Evolutionary conservation across 1,140 invertebrate species (phyloP).

Genomic region (Lamellibrachia luymesi): DNA sequence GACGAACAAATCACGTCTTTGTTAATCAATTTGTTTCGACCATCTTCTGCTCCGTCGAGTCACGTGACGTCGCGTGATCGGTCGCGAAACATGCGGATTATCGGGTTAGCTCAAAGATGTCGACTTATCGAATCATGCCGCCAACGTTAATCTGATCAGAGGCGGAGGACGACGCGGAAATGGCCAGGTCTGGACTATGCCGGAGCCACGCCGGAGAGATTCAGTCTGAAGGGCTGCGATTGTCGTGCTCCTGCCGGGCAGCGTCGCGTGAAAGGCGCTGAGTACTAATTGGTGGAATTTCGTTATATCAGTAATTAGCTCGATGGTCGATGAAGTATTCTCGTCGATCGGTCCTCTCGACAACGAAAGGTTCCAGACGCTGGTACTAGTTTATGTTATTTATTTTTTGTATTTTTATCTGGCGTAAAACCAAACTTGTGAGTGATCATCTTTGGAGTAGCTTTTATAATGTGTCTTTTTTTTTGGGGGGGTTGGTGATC

Average conservation of each 20-base stretch:
- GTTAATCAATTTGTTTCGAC: neutral
- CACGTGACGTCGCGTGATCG: neutral
- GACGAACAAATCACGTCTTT: neutral
- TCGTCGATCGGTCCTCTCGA: neutral
- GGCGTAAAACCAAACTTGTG: neutral
- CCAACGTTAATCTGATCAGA: neutral
- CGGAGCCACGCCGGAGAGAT: neutral
- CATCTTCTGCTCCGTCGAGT: neutral
- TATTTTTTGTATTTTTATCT: neutral
- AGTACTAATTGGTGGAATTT: neutral
- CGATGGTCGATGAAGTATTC: neutral
- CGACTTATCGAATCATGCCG: neutral
- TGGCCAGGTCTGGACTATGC: neutral
- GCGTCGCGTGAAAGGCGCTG: neutral
- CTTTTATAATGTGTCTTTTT: neutral
- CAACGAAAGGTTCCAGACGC: neutral
- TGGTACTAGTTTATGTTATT: neutral
- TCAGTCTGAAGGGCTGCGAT: neutral
- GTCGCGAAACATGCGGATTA: neutral
- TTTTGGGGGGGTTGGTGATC: no score
- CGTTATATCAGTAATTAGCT: neutral
- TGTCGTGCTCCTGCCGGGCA: neutral
- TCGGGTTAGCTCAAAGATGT: conserved; percentile 4
- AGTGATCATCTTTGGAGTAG: neutral
- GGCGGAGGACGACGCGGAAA: neutral